These are phyloP conservation scores for Seriola rivoliana DNA, from an alignment of 2,113 vertebrate genomes.

Conservation along the genomic window DNA sequence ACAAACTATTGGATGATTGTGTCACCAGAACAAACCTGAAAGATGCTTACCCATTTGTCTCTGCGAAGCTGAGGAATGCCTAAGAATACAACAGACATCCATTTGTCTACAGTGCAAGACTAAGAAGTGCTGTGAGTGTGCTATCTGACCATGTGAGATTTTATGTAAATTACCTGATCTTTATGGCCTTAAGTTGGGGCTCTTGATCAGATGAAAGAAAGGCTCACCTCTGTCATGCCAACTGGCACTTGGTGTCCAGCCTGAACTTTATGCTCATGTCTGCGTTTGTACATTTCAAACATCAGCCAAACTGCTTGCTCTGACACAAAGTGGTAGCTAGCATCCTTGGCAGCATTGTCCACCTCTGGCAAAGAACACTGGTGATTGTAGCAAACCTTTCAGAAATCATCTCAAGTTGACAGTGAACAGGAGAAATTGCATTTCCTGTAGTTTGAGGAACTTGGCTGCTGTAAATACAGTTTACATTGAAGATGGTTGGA, in stretches of 20 bases:
- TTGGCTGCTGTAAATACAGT: background rate
- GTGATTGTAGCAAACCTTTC: constrained; percentile 22
- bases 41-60: background rate
- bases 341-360: constrained; percentile 35
- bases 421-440: background rate
- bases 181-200: background rate
- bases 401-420: constrained; percentile 12
- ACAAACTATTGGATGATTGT: constrained; percentile 3
- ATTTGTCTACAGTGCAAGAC: background rate
- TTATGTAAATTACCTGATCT: background rate
- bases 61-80: background rate
- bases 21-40: background rate
- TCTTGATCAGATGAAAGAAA: background rate
- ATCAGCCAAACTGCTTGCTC: constrained; percentile 9
- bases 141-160: background rate
- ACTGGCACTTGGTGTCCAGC: constrained; percentile 3
- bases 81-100: background rate
- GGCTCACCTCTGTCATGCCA: background rate
- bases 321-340: constrained; percentile 6
- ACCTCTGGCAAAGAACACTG: constrained; percentile 22
- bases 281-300: constrained; percentile 15
- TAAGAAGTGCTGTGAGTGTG: background rate
- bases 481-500: constrained; percentile 16
- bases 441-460: constrained; percentile 26
- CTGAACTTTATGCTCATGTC: constrained; percentile 12